A percentile compares a stretch with the other conserved stretches of the same genome.
Conservation (phyloP, 2,888 invertebrate genomes). For the Homarus gammarus region DNA sequence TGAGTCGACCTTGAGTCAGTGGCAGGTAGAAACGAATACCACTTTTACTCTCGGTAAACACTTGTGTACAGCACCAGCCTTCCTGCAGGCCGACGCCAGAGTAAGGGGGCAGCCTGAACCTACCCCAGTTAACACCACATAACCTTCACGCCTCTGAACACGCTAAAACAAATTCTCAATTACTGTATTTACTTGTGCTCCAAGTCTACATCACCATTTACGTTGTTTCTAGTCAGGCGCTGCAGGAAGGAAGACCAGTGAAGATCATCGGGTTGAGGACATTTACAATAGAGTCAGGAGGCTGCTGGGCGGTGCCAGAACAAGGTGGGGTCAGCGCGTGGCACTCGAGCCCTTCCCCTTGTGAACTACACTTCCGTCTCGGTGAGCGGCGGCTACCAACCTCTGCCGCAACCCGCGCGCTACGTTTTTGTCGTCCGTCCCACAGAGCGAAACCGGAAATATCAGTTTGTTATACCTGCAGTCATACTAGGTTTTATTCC, state of each 20-base stretch:
- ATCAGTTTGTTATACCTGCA: neutral
- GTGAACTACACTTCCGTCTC: neutral
- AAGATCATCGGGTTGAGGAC: too few relatives aligned
- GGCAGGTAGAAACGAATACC: neutral
- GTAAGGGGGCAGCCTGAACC: too few relatives aligned
- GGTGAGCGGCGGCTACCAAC: neutral
- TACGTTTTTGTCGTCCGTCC: neutral
- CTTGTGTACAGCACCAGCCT: neutral
- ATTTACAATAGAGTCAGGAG: too few relatives aligned
- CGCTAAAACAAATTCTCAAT: too few relatives aligned
- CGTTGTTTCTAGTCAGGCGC: too few relatives aligned
- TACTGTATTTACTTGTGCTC: too few relatives aligned
- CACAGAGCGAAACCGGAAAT: neutral
- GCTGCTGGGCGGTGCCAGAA: neutral
- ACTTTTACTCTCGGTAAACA: neutral
- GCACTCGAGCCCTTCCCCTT: neutral
- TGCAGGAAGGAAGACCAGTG: too few relatives aligned
- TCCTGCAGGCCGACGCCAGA: too few relatives aligned
- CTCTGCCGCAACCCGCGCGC: neutral
- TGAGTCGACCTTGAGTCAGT: neutral
- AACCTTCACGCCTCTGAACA: too few relatives aligned
- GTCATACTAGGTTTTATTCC: neutral
- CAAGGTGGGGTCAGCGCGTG: neutral
- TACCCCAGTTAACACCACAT: too few relatives aligned
- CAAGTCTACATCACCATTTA: too few relatives aligned